Evolutionary conservation across 2,797 vertebrate species (phyloP).

Genomic region (Picus viridis): DNA sequence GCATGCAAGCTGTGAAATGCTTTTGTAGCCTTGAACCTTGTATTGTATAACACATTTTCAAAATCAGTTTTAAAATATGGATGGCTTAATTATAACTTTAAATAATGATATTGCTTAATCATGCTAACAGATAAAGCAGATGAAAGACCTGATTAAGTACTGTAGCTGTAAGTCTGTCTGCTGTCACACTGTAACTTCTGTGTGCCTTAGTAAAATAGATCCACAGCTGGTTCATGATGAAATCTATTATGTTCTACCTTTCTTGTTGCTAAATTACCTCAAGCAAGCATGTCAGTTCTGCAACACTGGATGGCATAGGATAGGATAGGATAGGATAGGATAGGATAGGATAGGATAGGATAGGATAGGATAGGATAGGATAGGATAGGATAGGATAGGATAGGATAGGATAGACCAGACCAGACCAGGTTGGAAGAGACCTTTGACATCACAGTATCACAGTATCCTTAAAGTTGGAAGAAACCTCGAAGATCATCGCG

Average conservation of each 20-base stretch:
- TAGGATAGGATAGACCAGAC: too few species aligned
- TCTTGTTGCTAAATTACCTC: conserved; percentile 28
- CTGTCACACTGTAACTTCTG: conserved; percentile 41
- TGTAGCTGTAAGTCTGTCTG: conserved; percentile 29
- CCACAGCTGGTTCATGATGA: neutral
- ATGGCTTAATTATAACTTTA: conserved; percentile 77
- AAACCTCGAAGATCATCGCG: too few species aligned
- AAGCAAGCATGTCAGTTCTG: neutral
- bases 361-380: too few species aligned
- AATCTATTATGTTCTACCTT: conserved; percentile 16
- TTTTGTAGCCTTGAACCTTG: neutral
- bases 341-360: too few species aligned
- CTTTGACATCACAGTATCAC: too few species aligned
- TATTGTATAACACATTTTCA: conserved; percentile 2
- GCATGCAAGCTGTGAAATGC: neutral
- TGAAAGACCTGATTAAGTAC: conserved; percentile 35
- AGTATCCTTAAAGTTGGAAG: too few species aligned
- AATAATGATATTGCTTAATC: conserved; percentile 77
- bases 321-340: too few species aligned
- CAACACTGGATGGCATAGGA: neutral
- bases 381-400: too few species aligned
- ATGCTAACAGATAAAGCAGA: conserved; percentile 68
- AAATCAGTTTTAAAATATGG: conserved; percentile 25
- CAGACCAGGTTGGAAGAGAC: too few species aligned
- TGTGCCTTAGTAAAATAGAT: conserved; percentile 51